These are phyloP conservation scores for Gastracanthus pulcherrimus DNA, from an alignment of 2,888 invertebrate species.

Conservation along the genomic window DNA sequence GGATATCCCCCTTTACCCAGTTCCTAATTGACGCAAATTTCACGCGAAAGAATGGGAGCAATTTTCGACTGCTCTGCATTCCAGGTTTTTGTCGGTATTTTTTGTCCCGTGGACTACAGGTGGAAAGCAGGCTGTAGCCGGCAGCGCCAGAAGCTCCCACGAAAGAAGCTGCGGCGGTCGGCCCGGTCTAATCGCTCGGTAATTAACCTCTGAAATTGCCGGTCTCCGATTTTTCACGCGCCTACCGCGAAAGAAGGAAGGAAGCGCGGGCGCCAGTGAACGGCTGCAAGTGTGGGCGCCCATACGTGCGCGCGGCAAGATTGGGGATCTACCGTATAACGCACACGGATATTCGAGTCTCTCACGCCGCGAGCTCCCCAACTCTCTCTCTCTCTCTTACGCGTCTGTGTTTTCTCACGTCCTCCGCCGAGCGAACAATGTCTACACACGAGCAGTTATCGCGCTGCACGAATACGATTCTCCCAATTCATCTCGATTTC, in stretches of 20 bases:
- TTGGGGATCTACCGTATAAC: too few species aligned
- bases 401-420: slow-evolving; percentile 38
- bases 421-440: neutral
- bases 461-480: slow-evolving; percentile 31
- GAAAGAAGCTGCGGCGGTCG: too few species aligned
- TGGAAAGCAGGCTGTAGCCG: slow-evolving; percentile 30
- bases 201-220: neutral
- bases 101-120: slow-evolving; percentile 9
- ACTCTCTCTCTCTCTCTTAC: too few species aligned
- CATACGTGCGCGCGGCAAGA: too few species aligned
- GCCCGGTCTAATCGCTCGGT: neutral
- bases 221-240: neutral
- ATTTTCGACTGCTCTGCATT: slow-evolving; percentile 50
- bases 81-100: slow-evolving; percentile 34
- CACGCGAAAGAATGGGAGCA: slow-evolving; percentile 10
- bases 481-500: slow-evolving; percentile 4
- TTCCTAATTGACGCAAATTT: too few species aligned
- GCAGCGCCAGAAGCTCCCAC: too few species aligned
- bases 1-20: too few species aligned
- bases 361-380: too few species aligned
- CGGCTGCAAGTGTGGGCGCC: too few species aligned
- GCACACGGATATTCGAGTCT: too few species aligned
- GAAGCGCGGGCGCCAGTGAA: neutral
- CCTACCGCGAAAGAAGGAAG: too few species aligned
- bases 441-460: too few species aligned